Evolutionary conservation across 2,888 invertebrate species (phyloP).

Genomic region (Leptinotarsa haldemani): DNA sequence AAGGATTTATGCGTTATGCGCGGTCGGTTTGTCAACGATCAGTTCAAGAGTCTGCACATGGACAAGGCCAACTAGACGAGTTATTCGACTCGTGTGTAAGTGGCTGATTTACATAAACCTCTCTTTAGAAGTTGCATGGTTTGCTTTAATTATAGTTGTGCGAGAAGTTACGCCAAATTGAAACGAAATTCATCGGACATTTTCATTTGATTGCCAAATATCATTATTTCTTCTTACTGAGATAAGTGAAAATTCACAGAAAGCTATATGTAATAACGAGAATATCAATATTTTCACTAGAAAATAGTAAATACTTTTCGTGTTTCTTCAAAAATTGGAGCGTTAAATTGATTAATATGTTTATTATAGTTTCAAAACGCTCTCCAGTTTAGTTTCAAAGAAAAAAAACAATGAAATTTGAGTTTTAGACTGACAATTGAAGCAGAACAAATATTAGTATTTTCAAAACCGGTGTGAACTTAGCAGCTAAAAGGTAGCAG

Average conservation of each 20-base stretch:
- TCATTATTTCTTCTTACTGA: neutral
- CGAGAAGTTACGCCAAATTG: neutral
- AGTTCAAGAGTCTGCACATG: constrained; percentile 51
- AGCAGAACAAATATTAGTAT: no score
- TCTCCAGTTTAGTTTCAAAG: no score
- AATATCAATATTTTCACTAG: no score
- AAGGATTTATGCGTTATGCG: constrained; percentile 40
- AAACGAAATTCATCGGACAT: constrained; percentile 4
- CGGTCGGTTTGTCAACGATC: constrained; percentile 51
- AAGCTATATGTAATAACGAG: no score
- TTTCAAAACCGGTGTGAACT: no score
- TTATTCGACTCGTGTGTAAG: constrained; percentile 53
- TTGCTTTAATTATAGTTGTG: constrained; percentile 23
- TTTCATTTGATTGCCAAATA: neutral
- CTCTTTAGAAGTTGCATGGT: constrained; percentile 22
- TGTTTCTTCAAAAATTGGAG: no score
- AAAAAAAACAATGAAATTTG: no score
- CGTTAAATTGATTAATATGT: no score
- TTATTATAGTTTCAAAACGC: no score
- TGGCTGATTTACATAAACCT: constrained; percentile 55
- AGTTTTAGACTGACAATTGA: no score
- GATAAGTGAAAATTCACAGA: neutral
- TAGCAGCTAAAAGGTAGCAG: no score
- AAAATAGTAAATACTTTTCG: no score
- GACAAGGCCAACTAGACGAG: constrained; percentile 59